Evolutionary conservation across 2,113 vertebrate genomes (phyloP), one percentile per base, ranked within the genome.

Genomic region (Phrynocephalus versicolor): DNA sequence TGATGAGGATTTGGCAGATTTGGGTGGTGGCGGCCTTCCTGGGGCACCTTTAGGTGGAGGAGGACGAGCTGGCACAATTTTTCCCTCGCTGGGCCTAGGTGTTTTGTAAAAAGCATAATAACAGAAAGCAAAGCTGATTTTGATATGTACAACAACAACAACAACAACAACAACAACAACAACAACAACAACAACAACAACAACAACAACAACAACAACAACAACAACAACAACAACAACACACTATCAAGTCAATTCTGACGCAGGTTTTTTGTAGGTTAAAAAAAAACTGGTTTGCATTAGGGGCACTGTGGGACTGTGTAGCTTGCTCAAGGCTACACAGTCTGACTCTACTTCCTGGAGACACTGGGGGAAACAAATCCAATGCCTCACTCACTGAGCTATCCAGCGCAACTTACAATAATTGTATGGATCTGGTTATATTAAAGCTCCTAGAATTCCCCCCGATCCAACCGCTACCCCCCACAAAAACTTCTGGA

Each of bases 1-100:
- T 79, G 87, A 91, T 80, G 95, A 85, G 82, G 90, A 65, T 89
- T 92, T 96, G 82, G 94, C 84, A 75, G 96, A 88, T 90, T 95
- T 97, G 3, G 98, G 98, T 16, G 97, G 97, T 75, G 97, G 98
- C 74, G 98, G 98, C 89, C 98, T 96, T 91, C 96, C 96, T 7
- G 98, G 97, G 83, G 93, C 94, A 14, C 88, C 90, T 95, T 97
- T 99, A 74, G 95, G 92, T 77, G 96, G 91, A 84, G 97, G 96
- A 55, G 96, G 97, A 18, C 96, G 97, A 84, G 94, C 92, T 57
- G 97, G 96, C 62, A 94, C 83, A 62, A 93, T 83, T 96, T 97
- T 99, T 87, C 93, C 95, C 87, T 95, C 93, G 83, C 67, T 62
- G 85, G 96, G 95, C 89, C 96, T 98, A 94, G 88, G 94, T n/a